Base-by-base conservation (phyloP, 2,888 invertebrate species). In the Theretra japonica region DNA sequence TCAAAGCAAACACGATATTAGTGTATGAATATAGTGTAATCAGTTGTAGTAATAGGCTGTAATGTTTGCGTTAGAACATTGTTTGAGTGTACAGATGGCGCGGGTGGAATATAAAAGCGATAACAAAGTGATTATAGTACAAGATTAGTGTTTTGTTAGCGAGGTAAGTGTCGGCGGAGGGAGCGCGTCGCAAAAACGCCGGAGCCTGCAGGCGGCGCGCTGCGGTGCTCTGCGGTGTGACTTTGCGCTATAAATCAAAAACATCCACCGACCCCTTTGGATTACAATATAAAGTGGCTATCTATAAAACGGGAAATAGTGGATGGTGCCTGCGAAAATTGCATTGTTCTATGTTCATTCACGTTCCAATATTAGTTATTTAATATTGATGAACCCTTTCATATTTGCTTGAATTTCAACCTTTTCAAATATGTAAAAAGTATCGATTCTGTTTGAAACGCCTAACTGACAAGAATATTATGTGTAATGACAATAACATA, bases 221-320 rank as follows among this genome's bases (percentile, higher is more conserved):
- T 76, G 77, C 76, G 77, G 77, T 78, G 83, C 82, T 84, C 82
- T 83, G 86, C 87, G 87, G 86, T 84, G 86, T 83, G 86, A 90
- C 91, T 91, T 89, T 86, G 83, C 81, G 83, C 87, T 89, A 91
- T 94, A 93, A 93, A 93, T 93, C 93, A 94, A 91, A 91, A 58
- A 70, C 70, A 60, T 70, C 57, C 70, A 70, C 60, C 33, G 21
- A 53, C 53, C 68, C 50, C 56, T 69, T 69, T 56, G 28, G 53
- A 69, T 69, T 69, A 65, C 65, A 65, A 65, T 69, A 69, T 69
- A 69, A 69, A 65, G 65, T 65, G 65, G 65, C 21, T 65, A 65
- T 65, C 65, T 65, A 65, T 65, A 65, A 65, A 65, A 65, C 65
- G 65, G 65, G 65, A 65, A 65, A 65, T 65, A 48, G 41, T 65